These are phyloP conservation scores for Kryptopterus vitreolus DNA, from an alignment of 2,797 vertebrate species.

Conservation along the genomic window DNA sequence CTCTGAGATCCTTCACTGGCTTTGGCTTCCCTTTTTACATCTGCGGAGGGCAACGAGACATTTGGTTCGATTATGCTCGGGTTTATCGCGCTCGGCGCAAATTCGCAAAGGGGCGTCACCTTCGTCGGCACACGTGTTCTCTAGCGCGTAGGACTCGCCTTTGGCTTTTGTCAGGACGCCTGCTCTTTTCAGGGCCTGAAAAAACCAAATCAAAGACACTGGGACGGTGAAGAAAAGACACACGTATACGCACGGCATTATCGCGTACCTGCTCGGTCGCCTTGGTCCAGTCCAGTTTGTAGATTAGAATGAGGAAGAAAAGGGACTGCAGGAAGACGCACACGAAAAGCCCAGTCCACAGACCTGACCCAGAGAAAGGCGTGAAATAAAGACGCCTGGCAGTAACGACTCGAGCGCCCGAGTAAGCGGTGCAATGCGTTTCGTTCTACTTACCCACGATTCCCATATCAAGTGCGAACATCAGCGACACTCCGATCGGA, in stretches of 20 bases:
- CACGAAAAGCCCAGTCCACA: conserved; percentile 82
- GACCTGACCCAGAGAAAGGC: conserved; percentile 63
- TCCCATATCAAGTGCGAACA: conserved; percentile 81
- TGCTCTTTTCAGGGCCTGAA: conserved; percentile 65
- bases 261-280: conserved; percentile 78
- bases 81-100: no score
- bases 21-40: conserved; percentile 14
- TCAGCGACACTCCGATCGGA: conserved; percentile 80
- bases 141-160: conserved; percentile 38
- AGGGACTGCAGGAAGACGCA: conserved; percentile 70
- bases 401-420: neutral
- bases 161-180: conserved; percentile 54
- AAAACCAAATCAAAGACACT: neutral
- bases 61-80: neutral
- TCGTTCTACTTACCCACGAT: conserved; percentile 75
- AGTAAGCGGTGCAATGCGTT: neutral
- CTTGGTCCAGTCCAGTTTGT: conserved; percentile 80
- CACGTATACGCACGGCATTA: neutral
- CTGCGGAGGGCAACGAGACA: neutral
- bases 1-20: conserved; percentile 26
- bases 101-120: neutral
- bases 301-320: conserved; percentile 76
- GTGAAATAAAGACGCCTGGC: neutral
- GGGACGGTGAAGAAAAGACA: neutral
- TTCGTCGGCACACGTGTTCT: conserved; percentile 49